phyloP scores from a whole-genome alignment of 2,888 invertebrate species.

The Lasius platythorax region DNA sequence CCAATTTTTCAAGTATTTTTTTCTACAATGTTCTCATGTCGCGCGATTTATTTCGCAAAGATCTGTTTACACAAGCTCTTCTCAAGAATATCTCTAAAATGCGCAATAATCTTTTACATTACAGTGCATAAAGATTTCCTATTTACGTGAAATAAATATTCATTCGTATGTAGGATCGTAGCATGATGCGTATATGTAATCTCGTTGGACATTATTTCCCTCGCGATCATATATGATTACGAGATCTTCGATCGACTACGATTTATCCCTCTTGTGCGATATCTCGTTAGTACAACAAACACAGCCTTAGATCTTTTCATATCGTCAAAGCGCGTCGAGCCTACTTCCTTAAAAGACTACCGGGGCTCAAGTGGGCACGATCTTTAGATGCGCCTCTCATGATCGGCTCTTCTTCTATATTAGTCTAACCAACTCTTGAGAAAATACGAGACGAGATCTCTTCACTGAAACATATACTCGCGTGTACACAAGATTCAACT shows the following conservation, averaged over 20 bases:
- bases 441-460: slow-evolving; percentile 31
- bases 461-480: slow-evolving; percentile 17
- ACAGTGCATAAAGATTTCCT: background rate
- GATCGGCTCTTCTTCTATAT: slow-evolving; percentile 32
- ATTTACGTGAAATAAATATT: slow-evolving; percentile 25
- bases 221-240: background rate
- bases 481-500: background rate
- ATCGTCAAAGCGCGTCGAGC: slow-evolving; percentile 18
- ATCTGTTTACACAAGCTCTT: background rate
- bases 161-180: background rate
- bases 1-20: background rate
- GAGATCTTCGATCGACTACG: background rate
- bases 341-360: slow-evolving; percentile 26
- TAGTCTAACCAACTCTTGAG: slow-evolving; percentile 34
- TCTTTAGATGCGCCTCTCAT: slow-evolving; percentile 29
- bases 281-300: slow-evolving; percentile 14
- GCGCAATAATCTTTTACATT: background rate
- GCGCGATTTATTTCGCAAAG: too few species aligned
- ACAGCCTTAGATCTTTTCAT: slow-evolving; percentile 14
- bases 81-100: background rate
- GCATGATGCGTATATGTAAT: background rate
- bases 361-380: slow-evolving; percentile 15
- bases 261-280: slow-evolving; percentile 6
- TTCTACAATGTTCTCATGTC: background rate
- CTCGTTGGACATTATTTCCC: background rate